Conservation (phyloP, 1,140 invertebrate species). For the Hydropsyche tenuis region DNA sequence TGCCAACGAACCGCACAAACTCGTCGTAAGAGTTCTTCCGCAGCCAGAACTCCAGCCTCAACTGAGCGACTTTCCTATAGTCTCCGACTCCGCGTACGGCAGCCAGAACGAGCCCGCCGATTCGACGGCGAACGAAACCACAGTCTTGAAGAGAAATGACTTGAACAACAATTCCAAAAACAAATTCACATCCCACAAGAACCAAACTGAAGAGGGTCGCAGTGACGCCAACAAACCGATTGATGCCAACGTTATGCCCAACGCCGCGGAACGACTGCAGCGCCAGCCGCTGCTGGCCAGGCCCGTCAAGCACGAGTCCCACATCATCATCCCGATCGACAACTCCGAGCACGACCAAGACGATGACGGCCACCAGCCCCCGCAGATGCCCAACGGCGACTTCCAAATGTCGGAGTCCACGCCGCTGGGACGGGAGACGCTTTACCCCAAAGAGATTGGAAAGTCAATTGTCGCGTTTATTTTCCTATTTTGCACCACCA, state of each 20-base stretch:
- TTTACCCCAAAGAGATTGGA: conserved; percentile 62
- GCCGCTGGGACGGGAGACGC: conserved; percentile 56
- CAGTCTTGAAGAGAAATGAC: conserved; percentile 58
- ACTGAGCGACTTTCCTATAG: conserved; percentile 37
- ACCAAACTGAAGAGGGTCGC: conserved; percentile 47
- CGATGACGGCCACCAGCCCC: conserved; percentile 53
- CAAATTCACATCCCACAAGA: conserved; percentile 44
- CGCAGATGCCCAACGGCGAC: conserved; percentile 55
- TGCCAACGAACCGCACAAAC: conserved; percentile 59
- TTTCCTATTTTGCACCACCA: conserved; percentile 58
- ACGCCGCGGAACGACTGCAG: conserved; percentile 61
- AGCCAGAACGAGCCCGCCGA: conserved; percentile 3
- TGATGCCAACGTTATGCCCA: conserved; percentile 56
- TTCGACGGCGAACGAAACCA: not conserved
- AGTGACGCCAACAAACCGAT: conserved; percentile 23
- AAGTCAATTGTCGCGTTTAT: conserved; percentile 61
- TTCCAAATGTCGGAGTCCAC: conserved; percentile 59
- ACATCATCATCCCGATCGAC: conserved; percentile 52
- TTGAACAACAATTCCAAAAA: conserved; percentile 61
- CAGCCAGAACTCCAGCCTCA: conserved; percentile 49
- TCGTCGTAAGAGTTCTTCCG: conserved; percentile 51
- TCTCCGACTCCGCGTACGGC: conserved; percentile 30
- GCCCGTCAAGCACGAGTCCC: conserved; percentile 55
- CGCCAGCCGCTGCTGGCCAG: conserved; percentile 61
- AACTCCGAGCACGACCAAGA: conserved; percentile 61